Percentiles rank a stretch among this genome's conserved stretches.
These are phyloP conservation scores for Mionectes olivaceus DNA, from an alignment of 2,797 vertebrate species.

Conservation along the genomic window DNA sequence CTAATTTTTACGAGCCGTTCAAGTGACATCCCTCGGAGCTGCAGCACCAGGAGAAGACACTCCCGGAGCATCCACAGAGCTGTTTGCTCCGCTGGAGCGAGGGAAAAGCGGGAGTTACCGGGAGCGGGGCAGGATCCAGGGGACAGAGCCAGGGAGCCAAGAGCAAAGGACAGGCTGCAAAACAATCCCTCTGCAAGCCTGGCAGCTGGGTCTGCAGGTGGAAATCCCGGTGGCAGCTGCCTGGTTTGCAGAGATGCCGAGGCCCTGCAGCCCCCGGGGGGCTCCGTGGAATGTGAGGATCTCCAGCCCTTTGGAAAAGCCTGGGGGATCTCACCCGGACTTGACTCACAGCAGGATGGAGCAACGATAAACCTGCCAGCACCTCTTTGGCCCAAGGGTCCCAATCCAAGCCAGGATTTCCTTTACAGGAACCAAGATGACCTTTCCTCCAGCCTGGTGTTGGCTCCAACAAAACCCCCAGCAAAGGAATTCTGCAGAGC, in stretches of 20 bases:
- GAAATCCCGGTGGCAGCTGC: neutral
- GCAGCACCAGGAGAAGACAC: neutral
- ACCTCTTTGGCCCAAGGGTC: rapidly evolving
- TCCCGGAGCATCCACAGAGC: neutral
- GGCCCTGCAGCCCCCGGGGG: neutral
- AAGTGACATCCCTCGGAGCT: slow-evolving; percentile 26
- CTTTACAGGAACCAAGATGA: neutral
- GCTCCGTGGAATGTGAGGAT: neutral
- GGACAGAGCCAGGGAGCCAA: neutral
- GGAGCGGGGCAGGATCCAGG: neutral
- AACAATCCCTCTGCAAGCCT: rapidly evolving
- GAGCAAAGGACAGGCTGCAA: neutral
- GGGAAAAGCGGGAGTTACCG: neutral
- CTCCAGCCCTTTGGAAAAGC: neutral
- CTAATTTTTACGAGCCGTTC: slow-evolving; percentile 42
- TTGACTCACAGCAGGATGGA: rapidly evolving
- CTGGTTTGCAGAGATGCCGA: neutral
- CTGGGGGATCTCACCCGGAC: rapidly evolving
- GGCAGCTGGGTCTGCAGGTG: neutral
- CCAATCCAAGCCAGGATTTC: neutral
- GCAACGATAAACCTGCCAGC: neutral
- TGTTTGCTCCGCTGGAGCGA: neutral
- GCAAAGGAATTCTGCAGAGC: neutral
- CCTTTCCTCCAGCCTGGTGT: neutral
- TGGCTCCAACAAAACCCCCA: neutral